Percentiles rank a stretch among this genome's conserved stretches.
These are phyloP conservation scores for Meghimatium bilineatum DNA, from an alignment of 2,888 invertebrate species.

Conservation along the genomic window DNA sequence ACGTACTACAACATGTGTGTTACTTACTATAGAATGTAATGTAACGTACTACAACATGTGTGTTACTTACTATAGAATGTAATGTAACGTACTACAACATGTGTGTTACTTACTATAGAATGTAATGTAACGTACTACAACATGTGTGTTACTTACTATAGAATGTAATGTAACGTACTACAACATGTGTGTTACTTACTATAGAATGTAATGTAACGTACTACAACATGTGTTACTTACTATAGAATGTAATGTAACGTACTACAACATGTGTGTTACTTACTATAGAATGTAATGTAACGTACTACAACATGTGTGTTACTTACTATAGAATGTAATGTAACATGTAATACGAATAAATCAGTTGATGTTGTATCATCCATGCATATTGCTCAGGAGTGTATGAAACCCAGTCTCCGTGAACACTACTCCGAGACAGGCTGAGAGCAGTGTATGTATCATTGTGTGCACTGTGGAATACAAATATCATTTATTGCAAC, in stretches of 20 bases:
- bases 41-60: slow-evolving; percentile 80
- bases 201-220: slow-evolving; percentile 82
- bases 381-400: slow-evolving; percentile 84
- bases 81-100: slow-evolving; percentile 89
- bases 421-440: not conserved
- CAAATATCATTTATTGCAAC: not conserved
- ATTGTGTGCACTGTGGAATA: not conserved
- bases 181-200: slow-evolving; percentile 81
- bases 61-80: not conserved
- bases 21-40: not conserved
- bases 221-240: slow-evolving; percentile 86
- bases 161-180: not conserved
- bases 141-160: not conserved
- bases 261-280: not conserved
- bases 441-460: not conserved
- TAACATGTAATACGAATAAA: slow-evolving; percentile 91
- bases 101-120: slow-evolving; percentile 83
- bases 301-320: not conserved
- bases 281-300: not conserved
- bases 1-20: too few relatives aligned
- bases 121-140: slow-evolving; percentile 80
- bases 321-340: slow-evolving; percentile 92
- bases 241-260: slow-evolving; percentile 82
- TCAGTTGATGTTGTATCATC: slow-evolving; percentile 84
- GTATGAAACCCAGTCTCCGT: slow-evolving; percentile 47